Conservation (phyloP, 2,888 invertebrate species). For the Aphodius sticticus region DNA sequence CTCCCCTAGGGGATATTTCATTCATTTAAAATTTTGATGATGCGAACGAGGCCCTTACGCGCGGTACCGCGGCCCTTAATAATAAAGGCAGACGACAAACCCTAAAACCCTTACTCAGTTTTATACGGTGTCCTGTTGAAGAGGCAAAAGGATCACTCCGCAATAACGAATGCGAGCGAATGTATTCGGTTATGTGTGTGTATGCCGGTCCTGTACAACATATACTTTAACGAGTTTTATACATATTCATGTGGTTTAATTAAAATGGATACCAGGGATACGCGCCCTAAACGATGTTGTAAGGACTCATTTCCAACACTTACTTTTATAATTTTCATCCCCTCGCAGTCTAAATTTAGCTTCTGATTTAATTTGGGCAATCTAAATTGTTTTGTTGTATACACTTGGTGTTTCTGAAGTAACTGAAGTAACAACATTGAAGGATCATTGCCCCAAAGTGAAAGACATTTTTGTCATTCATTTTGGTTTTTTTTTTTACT, state of each 20-base stretch:
- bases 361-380: not conserved
- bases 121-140: not conserved
- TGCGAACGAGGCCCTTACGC: slow-evolving; percentile 34
- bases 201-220: not conserved
- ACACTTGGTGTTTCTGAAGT: not conserved
- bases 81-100: not conserved
- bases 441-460: too few relatives aligned
- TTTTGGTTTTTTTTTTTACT: too few relatives aligned
- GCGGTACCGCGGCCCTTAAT: not conserved
- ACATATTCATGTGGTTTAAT: not conserved
- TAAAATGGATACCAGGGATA: not conserved
- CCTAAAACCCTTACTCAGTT: not conserved
- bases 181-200: not conserved
- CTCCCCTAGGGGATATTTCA: slow-evolving; percentile 44
- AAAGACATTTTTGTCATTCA: too few relatives aligned
- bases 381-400: not conserved
- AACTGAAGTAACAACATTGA: too few relatives aligned
- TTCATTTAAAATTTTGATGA: slow-evolving; percentile 50
- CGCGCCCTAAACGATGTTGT: not conserved
- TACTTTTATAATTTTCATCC: not conserved
- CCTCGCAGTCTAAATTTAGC: not conserved
- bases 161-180: not conserved
- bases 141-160: not conserved
- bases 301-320: not conserved
- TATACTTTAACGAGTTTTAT: not conserved